Base-by-base conservation (phyloP, 2,797 vertebrate genomes). In the Gambusia yucatana region DNA sequence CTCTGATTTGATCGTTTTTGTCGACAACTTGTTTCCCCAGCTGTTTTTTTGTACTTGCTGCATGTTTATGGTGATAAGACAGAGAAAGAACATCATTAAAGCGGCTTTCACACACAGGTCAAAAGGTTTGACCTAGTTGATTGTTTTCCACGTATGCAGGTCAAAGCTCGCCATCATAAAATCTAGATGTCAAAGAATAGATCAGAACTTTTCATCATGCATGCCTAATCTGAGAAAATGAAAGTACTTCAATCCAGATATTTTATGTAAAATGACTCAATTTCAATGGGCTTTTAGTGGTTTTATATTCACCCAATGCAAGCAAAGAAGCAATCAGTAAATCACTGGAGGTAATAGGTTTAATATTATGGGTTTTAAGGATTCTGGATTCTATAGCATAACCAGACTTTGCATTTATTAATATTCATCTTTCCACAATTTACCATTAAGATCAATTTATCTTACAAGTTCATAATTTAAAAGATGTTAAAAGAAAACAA, bases 81-180 rank as follows among this genome's bases (percentile, higher is more conserved):
- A 70, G 41, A n/a, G 22, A 69, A 44, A 13, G 11, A 25, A 14
- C 25, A 25, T n/a, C 67, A 44, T 39, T 25, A 9, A 57, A 46
- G 67, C 20, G 5, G 67, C 22, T 67, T 81, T 65, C 61, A 61
- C 59, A 71, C 72, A 48, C 20, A 5, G 70, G 41, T 81, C 44
- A 79, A 63, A 55, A 46, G 36, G 81, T 5, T 5, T 36, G 43
- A 72, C 65, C 59, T 2, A 69, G 57, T 65, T 78, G 70, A 10
- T 57, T 52, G 25, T 59, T 77, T 81, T 82, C 82, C 72, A 76
- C 14, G 9, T 8, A 5, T 17, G 22, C 22, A 77, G 83, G 30
- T 78, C 83, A 63, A 87, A 82, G 87, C 78, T 84, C 74, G 44
- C 59, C 11, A 73, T 76, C 55, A 72, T 83, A 81, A 85, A 86